phyloP scores from a whole-genome alignment of 2,113 vertebrate species.

The Garra rufa region DNA sequence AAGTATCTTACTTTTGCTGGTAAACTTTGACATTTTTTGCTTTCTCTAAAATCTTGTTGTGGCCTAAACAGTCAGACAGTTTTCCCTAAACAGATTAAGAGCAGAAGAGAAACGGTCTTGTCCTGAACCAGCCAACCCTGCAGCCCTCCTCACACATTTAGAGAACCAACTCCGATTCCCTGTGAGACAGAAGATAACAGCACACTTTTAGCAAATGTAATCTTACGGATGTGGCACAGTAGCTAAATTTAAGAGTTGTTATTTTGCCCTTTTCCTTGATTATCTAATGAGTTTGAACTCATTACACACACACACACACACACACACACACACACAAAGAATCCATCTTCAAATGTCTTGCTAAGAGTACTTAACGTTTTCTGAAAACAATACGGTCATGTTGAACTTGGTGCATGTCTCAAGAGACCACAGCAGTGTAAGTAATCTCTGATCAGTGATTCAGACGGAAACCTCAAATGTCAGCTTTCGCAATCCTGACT shows the following conservation, averaged over 20 bases:
- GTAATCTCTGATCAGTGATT: constrained; percentile 19
- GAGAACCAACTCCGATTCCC: neutral
- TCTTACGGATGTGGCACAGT: neutral
- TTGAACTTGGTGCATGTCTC: neutral
- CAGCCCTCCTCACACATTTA: neutral
- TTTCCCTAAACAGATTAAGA: constrained; percentile 59
- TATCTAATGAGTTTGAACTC: constrained; percentile 4
- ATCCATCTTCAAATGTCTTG: constrained; percentile 9
- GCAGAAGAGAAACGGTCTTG: constrained; percentile 57
- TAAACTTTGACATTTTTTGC: neutral
- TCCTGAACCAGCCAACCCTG: constrained; percentile 32
- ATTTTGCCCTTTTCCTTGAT: neutral
- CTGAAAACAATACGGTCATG: neutral
- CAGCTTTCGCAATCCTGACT: constrained; percentile 26
- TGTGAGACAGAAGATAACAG: neutral
- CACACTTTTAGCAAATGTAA: neutral
- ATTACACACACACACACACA: neutral
- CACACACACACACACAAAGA: neutral
- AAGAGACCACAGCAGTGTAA: neutral
- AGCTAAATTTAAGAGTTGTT: constrained; percentile 6
- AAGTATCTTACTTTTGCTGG: neutral
- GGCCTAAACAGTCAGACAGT: constrained; percentile 32
- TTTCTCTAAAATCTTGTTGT: neutral
- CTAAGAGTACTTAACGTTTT: neutral
- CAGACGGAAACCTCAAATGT: constrained; percentile 25